Evolutionary conservation across 2,888 invertebrate genomes (phyloP).

Genomic region (Nipponacmea schrenckii): DNA sequence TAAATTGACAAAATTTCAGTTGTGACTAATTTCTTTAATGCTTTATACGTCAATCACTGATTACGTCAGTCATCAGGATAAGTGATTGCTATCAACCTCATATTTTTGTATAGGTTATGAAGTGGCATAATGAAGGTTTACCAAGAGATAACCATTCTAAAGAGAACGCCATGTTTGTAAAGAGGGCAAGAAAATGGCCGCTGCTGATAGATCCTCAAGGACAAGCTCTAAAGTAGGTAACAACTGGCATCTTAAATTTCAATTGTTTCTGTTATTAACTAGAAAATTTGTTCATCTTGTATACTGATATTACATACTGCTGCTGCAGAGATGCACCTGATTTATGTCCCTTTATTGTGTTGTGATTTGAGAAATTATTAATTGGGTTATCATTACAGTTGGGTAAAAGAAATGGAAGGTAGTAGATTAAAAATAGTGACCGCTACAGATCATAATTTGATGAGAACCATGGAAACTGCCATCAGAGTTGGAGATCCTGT

Average conservation of each 20-base stretch:
- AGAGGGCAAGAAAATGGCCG: slow-evolving; percentile 65
- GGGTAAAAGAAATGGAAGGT: slow-evolving; percentile 63
- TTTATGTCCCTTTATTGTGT: too few species aligned
- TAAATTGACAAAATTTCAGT: too few species aligned
- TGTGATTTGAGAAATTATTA: too few species aligned
- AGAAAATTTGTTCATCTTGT: too few species aligned
- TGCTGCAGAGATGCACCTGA: too few species aligned
- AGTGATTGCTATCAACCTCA: neutral
- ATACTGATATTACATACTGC: too few species aligned
- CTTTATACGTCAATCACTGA: too few species aligned
- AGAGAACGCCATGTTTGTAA: slow-evolving; percentile 66
- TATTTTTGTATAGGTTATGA: slow-evolving; percentile 48
- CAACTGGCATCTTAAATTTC: too few species aligned
- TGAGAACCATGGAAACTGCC: slow-evolving; percentile 65
- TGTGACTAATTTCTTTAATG: too few species aligned
- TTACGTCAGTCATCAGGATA: too few species aligned
- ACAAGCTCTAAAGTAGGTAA: slow-evolving; percentile 62
- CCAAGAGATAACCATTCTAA: slow-evolving; percentile 65
- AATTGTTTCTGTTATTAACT: too few species aligned
- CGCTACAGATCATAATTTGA: slow-evolving; percentile 62
- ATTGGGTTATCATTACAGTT: slow-evolving; percentile 40
- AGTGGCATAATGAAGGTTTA: slow-evolving; percentile 66
- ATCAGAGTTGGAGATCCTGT: slow-evolving; percentile 66
- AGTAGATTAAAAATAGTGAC: slow-evolving; percentile 53
- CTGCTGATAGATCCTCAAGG: slow-evolving; percentile 67